A percentile compares a stretch with the other conserved stretches of the same genome.
These are phyloP conservation scores for Geotrupes spiniger DNA, from an alignment of 2,888 invertebrate species.

Conservation along the genomic window DNA sequence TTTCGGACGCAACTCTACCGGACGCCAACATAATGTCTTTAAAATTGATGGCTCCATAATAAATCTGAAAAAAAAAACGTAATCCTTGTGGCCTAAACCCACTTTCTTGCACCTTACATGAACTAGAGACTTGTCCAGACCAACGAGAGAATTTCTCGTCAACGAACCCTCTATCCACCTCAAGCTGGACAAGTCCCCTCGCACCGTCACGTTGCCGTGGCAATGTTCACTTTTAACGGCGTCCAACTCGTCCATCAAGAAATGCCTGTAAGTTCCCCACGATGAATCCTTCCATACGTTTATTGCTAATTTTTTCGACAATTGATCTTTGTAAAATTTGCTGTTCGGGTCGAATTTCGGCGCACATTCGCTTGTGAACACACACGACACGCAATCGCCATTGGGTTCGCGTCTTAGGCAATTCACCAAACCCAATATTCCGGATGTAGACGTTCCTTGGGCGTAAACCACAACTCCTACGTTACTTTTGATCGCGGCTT, in stretches of 20 bases:
- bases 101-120: slow-evolving; percentile 24
- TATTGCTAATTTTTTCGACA: slow-evolving; percentile 70
- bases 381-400: slow-evolving; percentile 55
- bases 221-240: slow-evolving; percentile 61
- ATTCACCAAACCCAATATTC: slow-evolving; percentile 83
- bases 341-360: slow-evolving; percentile 63
- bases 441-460: slow-evolving; percentile 67
- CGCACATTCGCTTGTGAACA: slow-evolving; percentile 59
- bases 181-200: slow-evolving; percentile 84
- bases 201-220: slow-evolving; percentile 70
- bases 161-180: slow-evolving; percentile 74
- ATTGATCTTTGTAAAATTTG: slow-evolving; percentile 64
- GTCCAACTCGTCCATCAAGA: slow-evolving; percentile 56
- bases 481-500: slow-evolving; percentile 32
- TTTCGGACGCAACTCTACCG: slow-evolving; percentile 81
- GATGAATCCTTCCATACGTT: slow-evolving; percentile 68
- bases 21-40: slow-evolving; percentile 91
- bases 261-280: slow-evolving; percentile 76
- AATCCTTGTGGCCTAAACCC: too few relatives aligned
- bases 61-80: too few relatives aligned
- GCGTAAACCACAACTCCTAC: slow-evolving; percentile 57
- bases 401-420: slow-evolving; percentile 76
- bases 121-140: slow-evolving; percentile 29
- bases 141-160: slow-evolving; percentile 16
- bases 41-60: slow-evolving; percentile 74